Base-by-base conservation (phyloP, 2,113 vertebrate genomes). In the Actenoides lindsayi region DNA sequence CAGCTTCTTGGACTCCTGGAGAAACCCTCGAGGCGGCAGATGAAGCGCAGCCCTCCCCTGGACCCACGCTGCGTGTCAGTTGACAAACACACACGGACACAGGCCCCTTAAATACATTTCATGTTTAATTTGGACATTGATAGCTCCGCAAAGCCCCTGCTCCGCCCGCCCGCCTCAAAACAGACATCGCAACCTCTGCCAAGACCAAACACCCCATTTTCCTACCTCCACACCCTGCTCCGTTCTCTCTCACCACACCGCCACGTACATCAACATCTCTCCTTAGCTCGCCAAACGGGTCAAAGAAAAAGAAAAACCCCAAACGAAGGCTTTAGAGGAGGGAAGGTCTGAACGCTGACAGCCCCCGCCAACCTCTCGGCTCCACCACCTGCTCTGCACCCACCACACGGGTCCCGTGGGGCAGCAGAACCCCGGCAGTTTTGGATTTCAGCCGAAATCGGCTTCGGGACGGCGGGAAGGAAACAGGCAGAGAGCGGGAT, bases 81-180 rank as follows among this genome's bases (percentile, higher is more conserved):
- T 41, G 50, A 97, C 69, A 93, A 77, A 96, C 93, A 96, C 31
- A 96, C 92, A 89, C 10, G 11, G 94, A 92, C 92, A 89, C 71
- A 88, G 62, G 33, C 30, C 85, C 84, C 80, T 96, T 97, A 91
- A 97, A 97, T 93, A 97, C 96, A 96, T 96, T 96, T 98, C 94
- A 71, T 94, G 77, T 98, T 98, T 98, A 98, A 98, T 98, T 96
- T 93, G 96, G 98, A 98, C 80, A 59, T 96, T 37, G 94, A 97
- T 96, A 48, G 70, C 97, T 97, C 96, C 73, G 93, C 95, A 97
- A 94, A 98, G 90, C 85, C 90, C 93, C 87, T 56, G 59, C 94
- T 94, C 94, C 86, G 28, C 44, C 94, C 59, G 60, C 97, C 93
- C 91, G 94, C 83, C 93, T 93, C 96, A 97, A 44, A 82, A 91